Conservation (phyloP, 2,113 vertebrate genomes). For the Pseudorectes ferrugineus region DNA sequence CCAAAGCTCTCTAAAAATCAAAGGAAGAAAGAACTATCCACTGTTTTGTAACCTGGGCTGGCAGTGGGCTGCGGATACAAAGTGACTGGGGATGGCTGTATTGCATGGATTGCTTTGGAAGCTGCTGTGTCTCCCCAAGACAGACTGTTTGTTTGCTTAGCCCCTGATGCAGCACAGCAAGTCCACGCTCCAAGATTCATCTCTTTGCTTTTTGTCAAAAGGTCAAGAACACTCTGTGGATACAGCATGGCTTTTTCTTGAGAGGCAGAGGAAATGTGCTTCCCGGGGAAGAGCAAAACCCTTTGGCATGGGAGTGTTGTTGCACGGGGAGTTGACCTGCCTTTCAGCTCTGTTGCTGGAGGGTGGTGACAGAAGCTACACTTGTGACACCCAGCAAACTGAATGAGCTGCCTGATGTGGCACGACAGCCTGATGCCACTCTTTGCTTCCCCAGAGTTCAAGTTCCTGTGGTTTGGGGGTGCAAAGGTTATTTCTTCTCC, state of each 20-base stretch:
- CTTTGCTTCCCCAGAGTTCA: background rate
- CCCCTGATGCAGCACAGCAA: background rate
- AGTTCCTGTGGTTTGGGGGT: background rate
- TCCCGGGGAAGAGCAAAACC: background rate
- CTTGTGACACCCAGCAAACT: background rate
- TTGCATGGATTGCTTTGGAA: background rate
- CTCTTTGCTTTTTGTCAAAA: background rate
- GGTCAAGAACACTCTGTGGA: background rate
- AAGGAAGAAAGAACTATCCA: background rate
- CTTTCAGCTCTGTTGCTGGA: background rate
- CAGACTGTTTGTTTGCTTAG: background rate
- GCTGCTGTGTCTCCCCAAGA: rapidly evolving
- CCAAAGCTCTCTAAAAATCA: background rate
- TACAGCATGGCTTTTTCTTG: background rate
- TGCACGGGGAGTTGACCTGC: background rate
- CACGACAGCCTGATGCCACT: background rate
- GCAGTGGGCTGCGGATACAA: background rate
- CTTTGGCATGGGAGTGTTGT: background rate
- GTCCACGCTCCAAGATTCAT: background rate
- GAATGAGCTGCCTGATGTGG: background rate
- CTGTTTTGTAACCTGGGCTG: background rate
- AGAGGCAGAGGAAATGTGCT: background rate
- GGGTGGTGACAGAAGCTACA: background rate
- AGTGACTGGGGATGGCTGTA: background rate
- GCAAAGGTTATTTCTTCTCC: background rate